phyloP scores from a whole-genome alignment of 2,888 invertebrate genomes.

The Erpobdella octoculata region DNA sequence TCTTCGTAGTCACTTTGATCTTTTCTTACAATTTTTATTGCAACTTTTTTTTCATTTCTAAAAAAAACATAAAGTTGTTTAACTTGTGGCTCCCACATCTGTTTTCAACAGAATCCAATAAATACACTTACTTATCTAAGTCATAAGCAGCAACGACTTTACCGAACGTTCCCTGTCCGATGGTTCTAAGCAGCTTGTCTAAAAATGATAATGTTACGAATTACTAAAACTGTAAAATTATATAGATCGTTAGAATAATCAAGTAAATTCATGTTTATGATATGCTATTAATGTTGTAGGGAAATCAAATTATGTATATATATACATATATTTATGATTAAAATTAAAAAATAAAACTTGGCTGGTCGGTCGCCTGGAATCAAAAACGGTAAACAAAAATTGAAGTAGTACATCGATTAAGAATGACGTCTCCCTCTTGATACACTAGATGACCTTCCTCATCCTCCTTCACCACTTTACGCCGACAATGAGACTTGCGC shows the following conservation, averaged over 20 bases:
- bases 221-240: neutral
- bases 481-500: slow-evolving; percentile 8
- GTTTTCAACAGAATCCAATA: neutral
- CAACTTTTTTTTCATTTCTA: slow-evolving; percentile 53
- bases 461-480: slow-evolving; percentile 64
- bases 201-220: slow-evolving; percentile 47
- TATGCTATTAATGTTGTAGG: no score
- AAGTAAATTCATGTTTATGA: no score
- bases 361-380: neutral
- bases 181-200: slow-evolving; percentile 96
- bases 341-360: slow-evolving; percentile 3
- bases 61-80: slow-evolving; percentile 10
- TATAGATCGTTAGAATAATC: neutral
- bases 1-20: slow-evolving; percentile 98
- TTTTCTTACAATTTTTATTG: slow-evolving; percentile 97
- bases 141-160: slow-evolving; percentile 98
- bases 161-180: slow-evolving; percentile 99
- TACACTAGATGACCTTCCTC: slow-evolving; percentile 99
- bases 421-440: slow-evolving; percentile 95
- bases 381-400: neutral
- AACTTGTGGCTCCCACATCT: slow-evolving; percentile 49
- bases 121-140: slow-evolving; percentile 68
- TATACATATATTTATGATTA: no score
- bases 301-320: no score
- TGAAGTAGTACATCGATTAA: slow-evolving; percentile 47